Evolutionary conservation across 2,888 invertebrate species (phyloP), one percentile per base, ranked within the genome.

Genomic region (Drosophila gaucha): DNA sequence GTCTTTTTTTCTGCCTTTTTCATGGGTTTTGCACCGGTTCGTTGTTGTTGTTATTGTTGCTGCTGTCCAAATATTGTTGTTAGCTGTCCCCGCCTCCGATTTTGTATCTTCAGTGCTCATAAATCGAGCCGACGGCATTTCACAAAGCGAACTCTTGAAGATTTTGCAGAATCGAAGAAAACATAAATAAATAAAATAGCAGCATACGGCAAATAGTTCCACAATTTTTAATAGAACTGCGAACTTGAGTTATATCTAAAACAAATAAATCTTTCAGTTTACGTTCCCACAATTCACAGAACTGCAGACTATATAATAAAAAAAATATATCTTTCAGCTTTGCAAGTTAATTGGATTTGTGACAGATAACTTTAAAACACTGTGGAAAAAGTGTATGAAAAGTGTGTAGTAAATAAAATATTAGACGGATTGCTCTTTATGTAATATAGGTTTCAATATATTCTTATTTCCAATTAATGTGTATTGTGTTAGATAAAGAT

Each of bases 41-140:
- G n/a, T 51, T 49, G 4, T 28, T 50, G 12, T 20, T 52, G n/a
- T 55, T 55, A 47, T 22, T 41, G 8, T 12, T 50, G 35, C 8
- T 3, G 9, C 24, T 38, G 46, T 52, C 50, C 31, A 52, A 44
- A 30, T 44, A 28, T 14, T 47, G 2, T 10, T 14, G 14, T n/a
- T 14, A n/a, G 46, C 30, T 47, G 36, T 3, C 26, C 5, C 28
- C 3, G 6, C 3, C 28, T 18, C 26, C 26, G 28, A 44, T 12
- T 44, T 12, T 2, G 18, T 18, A n/a, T n/a, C 28, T 30, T 43
- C 9, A 10, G 10, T n/a, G 43, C 16, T 6, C 33, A 33, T 43
- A 49, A 54, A 64, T 51, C 18, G 35, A 51, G 54, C 71, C 71
- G 71, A 58, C 71, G 71, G 71, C 68, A 67, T 57, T 46, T 43